Percentiles rank a stretch among this genome's conserved stretches.
These are phyloP conservation scores for Pangasius mekongensis DNA, from an alignment of 2,797 vertebrate genomes.

Conservation along the genomic window DNA sequence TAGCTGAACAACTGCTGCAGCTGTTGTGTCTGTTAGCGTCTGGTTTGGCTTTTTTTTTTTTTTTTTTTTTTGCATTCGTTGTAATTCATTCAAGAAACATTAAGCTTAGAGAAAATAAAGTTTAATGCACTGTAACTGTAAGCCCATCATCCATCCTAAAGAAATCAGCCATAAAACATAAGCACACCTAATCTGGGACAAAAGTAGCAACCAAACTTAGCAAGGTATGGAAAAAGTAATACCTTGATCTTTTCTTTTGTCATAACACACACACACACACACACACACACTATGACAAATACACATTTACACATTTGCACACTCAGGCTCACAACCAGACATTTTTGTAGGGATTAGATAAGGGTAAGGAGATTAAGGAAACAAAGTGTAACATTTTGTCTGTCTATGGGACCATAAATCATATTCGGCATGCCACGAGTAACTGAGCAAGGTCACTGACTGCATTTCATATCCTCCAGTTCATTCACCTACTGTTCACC, in stretches of 20 bases:
- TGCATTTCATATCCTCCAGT: slow-evolving; percentile 9
- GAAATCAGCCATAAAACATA: slow-evolving; percentile 20
- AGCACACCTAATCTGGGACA: neutral
- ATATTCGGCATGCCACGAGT: neutral
- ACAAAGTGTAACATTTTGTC: neutral
- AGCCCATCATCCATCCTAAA: neutral
- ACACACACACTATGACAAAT: slow-evolving; percentile 4
- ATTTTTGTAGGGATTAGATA: neutral
- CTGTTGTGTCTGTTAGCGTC: slow-evolving; percentile 28
- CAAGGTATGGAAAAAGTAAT: slow-evolving; percentile 9
- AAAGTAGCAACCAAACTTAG: neutral
- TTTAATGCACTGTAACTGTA: slow-evolving; percentile 6
- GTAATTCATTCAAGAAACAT: slow-evolving; percentile 10
- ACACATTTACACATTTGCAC: neutral
- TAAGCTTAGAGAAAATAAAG: slow-evolving; percentile 8
- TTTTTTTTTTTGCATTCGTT: neutral
- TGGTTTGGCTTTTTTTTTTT: slow-evolving; percentile 8
- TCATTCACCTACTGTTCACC: slow-evolving; percentile 14
- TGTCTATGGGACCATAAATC: slow-evolving; percentile 14
- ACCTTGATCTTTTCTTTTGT: neutral
- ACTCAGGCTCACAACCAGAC: neutral
- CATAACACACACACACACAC: slow-evolving; percentile 15
- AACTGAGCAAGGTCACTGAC: neutral
- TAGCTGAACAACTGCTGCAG: slow-evolving; percentile 33
- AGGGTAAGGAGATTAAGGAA: neutral